phyloP scores from a whole-genome alignment of 2,113 vertebrate species.

The Oxygymnocypris stewartii region DNA sequence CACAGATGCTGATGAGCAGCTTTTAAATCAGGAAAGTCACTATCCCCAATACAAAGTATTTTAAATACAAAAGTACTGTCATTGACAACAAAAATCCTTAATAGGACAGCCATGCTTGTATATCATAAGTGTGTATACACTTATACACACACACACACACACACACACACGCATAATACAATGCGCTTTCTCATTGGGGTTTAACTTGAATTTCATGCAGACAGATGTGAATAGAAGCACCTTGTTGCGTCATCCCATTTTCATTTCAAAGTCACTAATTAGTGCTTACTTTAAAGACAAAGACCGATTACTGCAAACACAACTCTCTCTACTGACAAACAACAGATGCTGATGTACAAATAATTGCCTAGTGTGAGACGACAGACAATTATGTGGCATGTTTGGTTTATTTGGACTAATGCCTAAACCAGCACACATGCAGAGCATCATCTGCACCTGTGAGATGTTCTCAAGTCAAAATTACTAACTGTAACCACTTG shows the following conservation, averaged over 20 bases:
- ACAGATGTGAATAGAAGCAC: constrained; percentile 6
- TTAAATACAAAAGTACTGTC: neutral
- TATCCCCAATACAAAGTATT: neutral
- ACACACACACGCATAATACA: neutral
- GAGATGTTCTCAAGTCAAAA: neutral
- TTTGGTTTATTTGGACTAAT: neutral
- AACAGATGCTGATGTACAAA: neutral
- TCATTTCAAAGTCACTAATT: constrained; percentile 6
- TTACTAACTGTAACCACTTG: neutral
- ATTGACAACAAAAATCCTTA: neutral
- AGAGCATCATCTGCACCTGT: neutral
- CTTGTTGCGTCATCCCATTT: neutral
- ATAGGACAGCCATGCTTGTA: neutral
- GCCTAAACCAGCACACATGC: neutral
- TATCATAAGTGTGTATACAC: too few relatives aligned
- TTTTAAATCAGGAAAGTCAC: neutral
- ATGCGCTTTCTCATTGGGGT: neutral
- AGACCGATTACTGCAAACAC: neutral
- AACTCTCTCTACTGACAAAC: neutral
- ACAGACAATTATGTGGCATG: neutral
- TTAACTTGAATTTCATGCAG: neutral
- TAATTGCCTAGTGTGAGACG: constrained; percentile 1
- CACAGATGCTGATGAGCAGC: neutral
- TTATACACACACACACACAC: too few relatives aligned
- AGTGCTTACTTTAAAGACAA: neutral